Conservation (phyloP, 2,888 invertebrate species). For the Crioceris asparagi region DNA sequence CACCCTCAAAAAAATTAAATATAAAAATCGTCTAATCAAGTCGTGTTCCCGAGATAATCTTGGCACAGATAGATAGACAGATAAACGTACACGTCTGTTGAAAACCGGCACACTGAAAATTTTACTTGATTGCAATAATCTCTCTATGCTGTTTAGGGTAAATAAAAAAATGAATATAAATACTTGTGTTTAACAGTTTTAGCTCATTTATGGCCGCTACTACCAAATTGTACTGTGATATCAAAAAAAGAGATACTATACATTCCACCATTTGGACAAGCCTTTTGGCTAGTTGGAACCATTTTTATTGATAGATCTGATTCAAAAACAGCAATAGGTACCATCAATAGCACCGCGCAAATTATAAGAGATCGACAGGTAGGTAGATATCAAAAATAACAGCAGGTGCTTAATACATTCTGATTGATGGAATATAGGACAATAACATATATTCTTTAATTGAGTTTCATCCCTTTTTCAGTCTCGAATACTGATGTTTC, state of each 20-base stretch:
- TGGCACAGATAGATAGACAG: too few species aligned
- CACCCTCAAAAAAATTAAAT: too few species aligned
- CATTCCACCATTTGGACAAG: slow-evolving; percentile 72
- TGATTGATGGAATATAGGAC: neutral
- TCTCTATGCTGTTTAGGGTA: too few species aligned
- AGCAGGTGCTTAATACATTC: neutral
- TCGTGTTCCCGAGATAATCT: too few species aligned
- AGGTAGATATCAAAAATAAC: slow-evolving; percentile 13
- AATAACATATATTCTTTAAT: neutral
- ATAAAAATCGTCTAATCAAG: too few species aligned
- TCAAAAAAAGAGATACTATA: slow-evolving; percentile 75
- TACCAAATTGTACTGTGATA: slow-evolving; percentile 69
- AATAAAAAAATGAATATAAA: too few species aligned
- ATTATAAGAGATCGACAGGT: slow-evolving; percentile 57
- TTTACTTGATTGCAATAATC: too few species aligned
- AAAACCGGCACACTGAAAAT: too few species aligned
- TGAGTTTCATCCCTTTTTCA: slow-evolving; percentile 33
- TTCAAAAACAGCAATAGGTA: slow-evolving; percentile 55
- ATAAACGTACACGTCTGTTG: too few species aligned
- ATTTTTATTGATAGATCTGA: slow-evolving; percentile 76
- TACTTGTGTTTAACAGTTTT: slow-evolving; percentile 46
- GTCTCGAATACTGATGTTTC: slow-evolving; percentile 77
- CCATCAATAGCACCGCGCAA: slow-evolving; percentile 59
- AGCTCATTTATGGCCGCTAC: slow-evolving; percentile 70
- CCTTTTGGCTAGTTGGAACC: slow-evolving; percentile 78